phyloP scores from a whole-genome alignment of 2,888 invertebrate species.

The Zeuzera pyrina region DNA sequence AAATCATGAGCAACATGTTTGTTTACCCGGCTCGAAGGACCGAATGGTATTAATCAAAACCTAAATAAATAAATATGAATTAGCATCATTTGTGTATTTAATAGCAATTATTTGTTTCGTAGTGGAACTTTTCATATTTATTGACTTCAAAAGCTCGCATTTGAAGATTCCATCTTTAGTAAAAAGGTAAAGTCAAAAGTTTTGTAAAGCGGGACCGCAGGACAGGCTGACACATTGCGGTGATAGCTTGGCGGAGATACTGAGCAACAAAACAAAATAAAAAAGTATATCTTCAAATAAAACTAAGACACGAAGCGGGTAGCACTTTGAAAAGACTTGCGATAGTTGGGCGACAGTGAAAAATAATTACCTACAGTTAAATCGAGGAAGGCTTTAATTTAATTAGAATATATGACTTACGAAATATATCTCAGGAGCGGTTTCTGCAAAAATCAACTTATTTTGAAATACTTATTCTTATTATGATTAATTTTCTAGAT shows the following conservation, averaged over 20 bases:
- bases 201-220: conserved; percentile 42
- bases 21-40: no score
- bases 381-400: no score
- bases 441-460: no score
- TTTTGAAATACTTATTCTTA: no score
- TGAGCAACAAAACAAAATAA: conserved; percentile 17
- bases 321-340: conserved; percentile 33
- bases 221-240: conserved; percentile 41
- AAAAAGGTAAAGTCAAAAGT: conserved; percentile 33
- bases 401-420: no score
- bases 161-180: conserved; percentile 17
- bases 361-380: conserved; percentile 48
- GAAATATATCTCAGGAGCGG: no score
- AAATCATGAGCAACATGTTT: no score
- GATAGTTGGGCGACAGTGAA: conserved; percentile 42
- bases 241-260: conserved; percentile 38
- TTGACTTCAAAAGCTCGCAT: no score
- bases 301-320: conserved; percentile 30
- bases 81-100: not conserved
- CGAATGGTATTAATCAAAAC: no score
- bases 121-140: not conserved
- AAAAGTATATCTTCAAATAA: conserved; percentile 23
- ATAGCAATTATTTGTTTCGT: not conserved
- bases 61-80: no score
- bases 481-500: no score